These are phyloP conservation scores for Conus betulinus DNA, from an alignment of 1,140 invertebrate species.

Conservation along the genomic window DNA sequence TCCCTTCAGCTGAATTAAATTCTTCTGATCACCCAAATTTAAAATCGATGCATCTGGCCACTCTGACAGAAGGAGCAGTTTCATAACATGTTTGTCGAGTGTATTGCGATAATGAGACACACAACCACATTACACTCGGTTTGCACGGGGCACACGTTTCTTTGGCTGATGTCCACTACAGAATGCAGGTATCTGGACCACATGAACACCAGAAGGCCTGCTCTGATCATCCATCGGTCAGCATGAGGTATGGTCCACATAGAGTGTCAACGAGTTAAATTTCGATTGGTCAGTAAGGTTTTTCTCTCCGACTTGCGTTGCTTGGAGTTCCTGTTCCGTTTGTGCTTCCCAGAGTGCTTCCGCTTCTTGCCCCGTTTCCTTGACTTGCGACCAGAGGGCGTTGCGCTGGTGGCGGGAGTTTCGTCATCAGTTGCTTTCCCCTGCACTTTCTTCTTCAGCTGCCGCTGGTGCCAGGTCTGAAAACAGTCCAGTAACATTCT, in stretches of 20 bases:
- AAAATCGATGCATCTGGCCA: not conserved
- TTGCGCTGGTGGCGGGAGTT: not conserved
- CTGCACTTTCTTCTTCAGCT: not conserved
- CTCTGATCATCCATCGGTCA: not conserved
- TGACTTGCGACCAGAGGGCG: not conserved
- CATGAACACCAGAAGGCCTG: not conserved
- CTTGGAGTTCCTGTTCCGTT: not conserved
- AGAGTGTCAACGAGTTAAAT: not conserved
- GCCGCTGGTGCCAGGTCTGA: conserved; percentile 14
- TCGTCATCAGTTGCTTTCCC: not conserved
- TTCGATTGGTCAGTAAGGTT: not conserved
- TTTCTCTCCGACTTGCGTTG: not conserved
- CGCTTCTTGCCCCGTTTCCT: conserved; percentile 7
- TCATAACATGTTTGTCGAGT: not conserved
- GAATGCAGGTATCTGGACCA: not conserved
- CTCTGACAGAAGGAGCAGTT: not conserved
- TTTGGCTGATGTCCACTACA: not conserved
- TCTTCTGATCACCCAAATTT: no score
- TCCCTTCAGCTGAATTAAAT: no score
- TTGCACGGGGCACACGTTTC: not conserved
- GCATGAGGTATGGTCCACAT: not conserved
- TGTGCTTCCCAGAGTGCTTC: not conserved
- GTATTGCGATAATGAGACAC: not conserved
- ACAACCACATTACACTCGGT: not conserved
- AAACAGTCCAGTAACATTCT: not conserved